These are phyloP conservation scores for Apamea epomidion DNA, from an alignment of 2,888 invertebrate species.

Conservation along the genomic window DNA sequence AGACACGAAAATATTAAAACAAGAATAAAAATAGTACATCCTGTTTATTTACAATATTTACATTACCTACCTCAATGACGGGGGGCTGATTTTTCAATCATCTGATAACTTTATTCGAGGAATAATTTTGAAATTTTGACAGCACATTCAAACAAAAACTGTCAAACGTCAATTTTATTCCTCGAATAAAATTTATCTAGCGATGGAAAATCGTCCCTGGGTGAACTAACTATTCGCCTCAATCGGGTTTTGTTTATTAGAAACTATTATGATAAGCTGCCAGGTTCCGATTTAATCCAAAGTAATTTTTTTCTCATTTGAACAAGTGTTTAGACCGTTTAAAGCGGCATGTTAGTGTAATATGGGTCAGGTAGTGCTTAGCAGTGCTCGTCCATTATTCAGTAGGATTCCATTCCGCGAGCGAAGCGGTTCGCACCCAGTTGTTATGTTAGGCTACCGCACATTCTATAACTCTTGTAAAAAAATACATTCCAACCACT, in stretches of 20 bases:
- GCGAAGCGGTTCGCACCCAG: slow-evolving; percentile 54
- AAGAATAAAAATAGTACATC: neutral
- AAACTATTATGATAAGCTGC: slow-evolving; percentile 4
- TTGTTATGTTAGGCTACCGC: slow-evolving; percentile 63
- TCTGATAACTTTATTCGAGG: no score
- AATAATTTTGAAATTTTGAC: no score
- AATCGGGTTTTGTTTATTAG: neutral
- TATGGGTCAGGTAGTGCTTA: slow-evolving; percentile 75
- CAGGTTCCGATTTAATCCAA: slow-evolving; percentile 8
- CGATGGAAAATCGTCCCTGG: no score
- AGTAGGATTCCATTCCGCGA: slow-evolving; percentile 67
- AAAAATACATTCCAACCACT: slow-evolving; percentile 56
- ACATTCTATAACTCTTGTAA: slow-evolving; percentile 53
- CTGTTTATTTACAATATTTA: neutral
- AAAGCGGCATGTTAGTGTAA: slow-evolving; percentile 68
- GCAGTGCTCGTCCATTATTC: slow-evolving; percentile 73
- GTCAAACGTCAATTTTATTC: no score
- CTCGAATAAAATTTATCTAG: no score
- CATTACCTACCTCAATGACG: neutral
- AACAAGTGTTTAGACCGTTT: slow-evolving; percentile 63
- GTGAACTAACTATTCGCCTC: no score
- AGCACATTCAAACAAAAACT: no score
- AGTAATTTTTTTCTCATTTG: slow-evolving; percentile 37
- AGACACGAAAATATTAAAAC: neutral
- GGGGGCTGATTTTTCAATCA: no score